Evolutionary conservation across 2,888 invertebrate species (phyloP), one percentile per base, ranked within the genome.

Genomic region (Muschampia plurimacula): DNA sequence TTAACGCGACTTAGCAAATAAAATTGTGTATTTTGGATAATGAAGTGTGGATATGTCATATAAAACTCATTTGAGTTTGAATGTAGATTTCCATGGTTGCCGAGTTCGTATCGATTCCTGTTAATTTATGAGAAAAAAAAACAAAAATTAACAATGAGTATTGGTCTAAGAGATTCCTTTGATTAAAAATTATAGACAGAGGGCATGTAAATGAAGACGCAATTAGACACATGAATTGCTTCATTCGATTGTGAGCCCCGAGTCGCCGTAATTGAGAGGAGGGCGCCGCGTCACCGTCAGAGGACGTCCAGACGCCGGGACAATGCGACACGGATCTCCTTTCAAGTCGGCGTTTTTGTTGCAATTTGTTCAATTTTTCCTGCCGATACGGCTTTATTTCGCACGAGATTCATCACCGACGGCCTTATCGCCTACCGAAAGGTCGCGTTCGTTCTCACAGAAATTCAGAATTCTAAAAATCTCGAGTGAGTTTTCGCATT

Each of bases 401-500:
- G 78, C 74, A 70, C 67, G 52, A 68, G 63, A 65, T 55, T 72
- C 72, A 71, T 66, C 57, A 39, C 62, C 72, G 68, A 13, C 65
- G 62, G 69, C n/a, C 63, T 63, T 55, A 64, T 64, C 52, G 63
- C 55, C 15, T n/a, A 52, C 52, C 57, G 71, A 74, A 77, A 77
- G 75, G 76, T 70, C 76, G 63, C 66, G 66, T 41, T 71, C 63
- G 84, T 88, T 90, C 88, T 85, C 90, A 89, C 89, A 87, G 82
- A 80, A 82, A 83, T 81, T 75, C 82, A 84, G 85, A 88, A 90
- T 92, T 82, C 83, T 76, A 87, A 89, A 89, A 86, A 90, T 91
- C 78, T 77, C 84, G 81, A 80, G 82, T 81, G 80, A 80, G 80
- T 82, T 81, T 84, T 85, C 82, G 86, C 87, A 82, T 84, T 84